Percentiles rank a stretch among this genome's conserved stretches.
Conservation (phyloP, 92 coral and sea anemone species). For the Pocillopora grandis region DNA sequence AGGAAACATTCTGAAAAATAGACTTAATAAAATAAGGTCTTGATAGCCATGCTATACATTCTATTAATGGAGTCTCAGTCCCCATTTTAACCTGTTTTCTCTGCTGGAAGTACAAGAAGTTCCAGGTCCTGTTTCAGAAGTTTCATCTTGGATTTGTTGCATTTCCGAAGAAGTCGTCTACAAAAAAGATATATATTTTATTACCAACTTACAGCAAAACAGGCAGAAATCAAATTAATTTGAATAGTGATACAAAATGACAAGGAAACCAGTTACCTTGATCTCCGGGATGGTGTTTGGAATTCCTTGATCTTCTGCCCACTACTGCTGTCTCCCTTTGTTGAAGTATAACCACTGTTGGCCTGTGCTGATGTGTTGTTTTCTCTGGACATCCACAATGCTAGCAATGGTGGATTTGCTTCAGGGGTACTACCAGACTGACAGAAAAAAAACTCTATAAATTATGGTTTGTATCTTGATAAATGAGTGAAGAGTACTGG, state of each 20-base stretch:
- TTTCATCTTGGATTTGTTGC: constrained; percentile 48
- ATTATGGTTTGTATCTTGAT: background rate
- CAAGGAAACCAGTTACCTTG: constrained; percentile 55
- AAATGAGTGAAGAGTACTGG: background rate
- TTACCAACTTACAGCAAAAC: background rate
- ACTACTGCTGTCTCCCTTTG: background rate
- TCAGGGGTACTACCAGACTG: constrained; percentile 86
- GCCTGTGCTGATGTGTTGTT: constrained; percentile 18
- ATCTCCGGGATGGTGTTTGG: constrained; percentile 74
- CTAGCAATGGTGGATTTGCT: constrained; percentile 64
- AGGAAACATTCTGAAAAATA: no score
- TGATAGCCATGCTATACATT: no score
- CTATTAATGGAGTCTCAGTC: no score
- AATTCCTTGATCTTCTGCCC: constrained; percentile 44
- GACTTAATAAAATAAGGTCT: no score
- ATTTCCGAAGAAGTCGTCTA: constrained; percentile 49
- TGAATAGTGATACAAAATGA: background rate
- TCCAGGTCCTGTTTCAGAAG: constrained; percentile 63
- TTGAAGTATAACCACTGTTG: background rate
- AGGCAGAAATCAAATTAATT: background rate
- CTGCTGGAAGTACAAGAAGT: constrained; percentile 44
- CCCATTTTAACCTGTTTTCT: constrained; percentile 31
- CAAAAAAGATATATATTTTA: background rate
- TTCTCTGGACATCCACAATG: constrained; percentile 79
- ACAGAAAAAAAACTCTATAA: background rate